Evolutionary conservation across 2,888 invertebrate species (phyloP).

Genomic region (Scaptomyza tumidula): DNA sequence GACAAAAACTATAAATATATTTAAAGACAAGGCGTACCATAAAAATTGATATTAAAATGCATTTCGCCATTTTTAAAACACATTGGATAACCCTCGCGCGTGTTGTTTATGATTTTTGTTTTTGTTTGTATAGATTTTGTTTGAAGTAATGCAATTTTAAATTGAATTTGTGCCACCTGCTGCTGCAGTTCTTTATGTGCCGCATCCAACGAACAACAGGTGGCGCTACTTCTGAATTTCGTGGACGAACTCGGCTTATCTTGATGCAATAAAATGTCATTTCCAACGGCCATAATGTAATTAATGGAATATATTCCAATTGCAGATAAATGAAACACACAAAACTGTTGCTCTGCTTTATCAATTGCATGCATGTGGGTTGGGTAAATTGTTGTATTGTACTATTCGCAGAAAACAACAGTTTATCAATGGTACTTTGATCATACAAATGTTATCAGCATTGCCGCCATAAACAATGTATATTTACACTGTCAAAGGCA

Average conservation of each 20-base stretch:
- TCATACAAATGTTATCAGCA: conserved; percentile 37
- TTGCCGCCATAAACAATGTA: conserved; percentile 20
- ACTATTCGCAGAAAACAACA: conserved; percentile 6
- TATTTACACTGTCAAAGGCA: conserved; percentile 41
- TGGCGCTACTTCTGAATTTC: conserved; percentile 36
- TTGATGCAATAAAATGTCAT: conserved; percentile 48
- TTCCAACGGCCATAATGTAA: conserved; percentile 58
- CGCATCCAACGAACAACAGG: conserved; percentile 62
- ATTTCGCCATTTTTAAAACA: not conserved
- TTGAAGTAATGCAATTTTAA: conserved; percentile 61
- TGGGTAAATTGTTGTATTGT: not conserved
- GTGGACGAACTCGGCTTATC: conserved; percentile 33
- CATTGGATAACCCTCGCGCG: conserved; percentile 21
- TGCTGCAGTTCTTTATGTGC: conserved; percentile 22
- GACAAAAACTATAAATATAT: no score
- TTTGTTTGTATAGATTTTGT: conserved; percentile 10
- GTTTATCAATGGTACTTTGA: conserved; percentile 8
- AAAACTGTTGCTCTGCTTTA: conserved; percentile 25
- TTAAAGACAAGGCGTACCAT: no score
- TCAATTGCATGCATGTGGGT: conserved; percentile 14
- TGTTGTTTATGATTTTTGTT: not conserved
- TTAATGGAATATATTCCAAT: conserved; percentile 56
- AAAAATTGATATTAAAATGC: not conserved
- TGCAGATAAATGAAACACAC: conserved; percentile 45
- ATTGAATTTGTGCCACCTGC: conserved; percentile 71